phyloP scores from a whole-genome alignment of 1,140 invertebrate genomes.

The Drosophila funebris region DNA sequence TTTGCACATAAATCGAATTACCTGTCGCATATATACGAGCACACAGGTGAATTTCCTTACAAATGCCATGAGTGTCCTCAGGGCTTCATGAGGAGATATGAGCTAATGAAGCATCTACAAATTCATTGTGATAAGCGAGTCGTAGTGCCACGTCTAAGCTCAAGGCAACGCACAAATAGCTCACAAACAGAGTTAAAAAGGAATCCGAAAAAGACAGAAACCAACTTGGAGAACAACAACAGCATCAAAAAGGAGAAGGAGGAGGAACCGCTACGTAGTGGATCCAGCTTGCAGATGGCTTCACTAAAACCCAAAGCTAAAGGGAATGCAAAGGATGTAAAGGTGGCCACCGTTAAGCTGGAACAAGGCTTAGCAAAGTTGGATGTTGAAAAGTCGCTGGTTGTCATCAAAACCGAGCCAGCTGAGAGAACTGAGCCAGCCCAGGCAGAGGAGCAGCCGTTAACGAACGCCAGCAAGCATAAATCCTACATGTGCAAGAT shows the following conservation, averaged over 20 bases:
- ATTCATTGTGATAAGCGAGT: not conserved
- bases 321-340: no score
- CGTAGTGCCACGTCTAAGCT: not conserved
- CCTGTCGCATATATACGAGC: conserved; percentile 17
- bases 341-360: no score
- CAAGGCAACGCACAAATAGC: no score
- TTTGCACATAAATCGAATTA: conserved; percentile 27
- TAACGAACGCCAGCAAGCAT: not conserved
- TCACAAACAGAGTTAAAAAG: no score
- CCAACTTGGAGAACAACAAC: no score
- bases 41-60: conserved; percentile 10
- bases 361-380: no score
- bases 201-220: no score
- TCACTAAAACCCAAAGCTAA: no score
- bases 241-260: no score
- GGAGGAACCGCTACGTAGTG: no score
- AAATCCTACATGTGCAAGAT: not conserved
- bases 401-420: not conserved
- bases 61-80: conserved; percentile 8
- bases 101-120: conserved; percentile 1
- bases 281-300: no score
- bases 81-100: conserved; percentile 11
- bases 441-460: not conserved
- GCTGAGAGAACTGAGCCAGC: not conserved
- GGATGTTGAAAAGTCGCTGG: no score